Percentiles rank a stretch among this genome's conserved stretches.
phyloP scores from a whole-genome alignment of 2,113 vertebrate species.

The Orcinus orca region DNA sequence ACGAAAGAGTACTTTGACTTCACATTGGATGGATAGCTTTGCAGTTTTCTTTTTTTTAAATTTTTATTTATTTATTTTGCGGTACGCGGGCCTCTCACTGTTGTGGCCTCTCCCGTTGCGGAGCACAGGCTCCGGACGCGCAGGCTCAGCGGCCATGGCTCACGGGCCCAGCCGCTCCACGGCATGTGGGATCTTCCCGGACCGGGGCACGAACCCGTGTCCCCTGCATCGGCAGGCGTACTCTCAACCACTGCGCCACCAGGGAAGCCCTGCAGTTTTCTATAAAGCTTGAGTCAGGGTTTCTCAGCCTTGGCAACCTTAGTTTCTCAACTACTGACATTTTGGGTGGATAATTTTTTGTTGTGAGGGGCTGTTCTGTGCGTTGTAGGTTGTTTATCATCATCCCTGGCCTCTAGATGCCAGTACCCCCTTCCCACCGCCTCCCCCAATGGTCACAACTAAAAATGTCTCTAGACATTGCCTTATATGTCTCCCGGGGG shows the following conservation, averaged over 20 bases:
- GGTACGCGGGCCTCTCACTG: too few relatives aligned
- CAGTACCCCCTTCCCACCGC: not conserved
- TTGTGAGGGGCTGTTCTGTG: not conserved
- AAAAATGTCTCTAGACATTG: not conserved
- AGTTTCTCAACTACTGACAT: not conserved
- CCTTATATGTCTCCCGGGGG: not conserved
- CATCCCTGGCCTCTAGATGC: not conserved
- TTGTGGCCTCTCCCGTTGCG: too few relatives aligned
- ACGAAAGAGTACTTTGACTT: not conserved
- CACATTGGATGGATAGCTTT: not conserved
- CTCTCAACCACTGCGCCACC: too few relatives aligned
- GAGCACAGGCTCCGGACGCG: too few relatives aligned
- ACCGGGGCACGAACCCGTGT: too few relatives aligned
- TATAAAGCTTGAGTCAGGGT: not conserved
- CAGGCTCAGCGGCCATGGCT: too few relatives aligned
- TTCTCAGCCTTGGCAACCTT: not conserved
- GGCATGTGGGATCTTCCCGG: too few relatives aligned
- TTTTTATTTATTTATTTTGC: too few relatives aligned
- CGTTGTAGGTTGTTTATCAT: not conserved
- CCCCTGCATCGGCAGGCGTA: too few relatives aligned
- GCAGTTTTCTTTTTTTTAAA: slow-evolving; percentile 11
- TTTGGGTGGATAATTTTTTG: not conserved
- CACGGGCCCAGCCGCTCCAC: too few relatives aligned
- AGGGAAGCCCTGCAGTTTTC: not conserved
- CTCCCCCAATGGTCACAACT: not conserved